A percentile compares a stretch with the other conserved stretches of the same genome.
Evolutionary conservation across 1,140 invertebrate genomes (phyloP).

Genomic region (Cotesia vestalis): DNA sequence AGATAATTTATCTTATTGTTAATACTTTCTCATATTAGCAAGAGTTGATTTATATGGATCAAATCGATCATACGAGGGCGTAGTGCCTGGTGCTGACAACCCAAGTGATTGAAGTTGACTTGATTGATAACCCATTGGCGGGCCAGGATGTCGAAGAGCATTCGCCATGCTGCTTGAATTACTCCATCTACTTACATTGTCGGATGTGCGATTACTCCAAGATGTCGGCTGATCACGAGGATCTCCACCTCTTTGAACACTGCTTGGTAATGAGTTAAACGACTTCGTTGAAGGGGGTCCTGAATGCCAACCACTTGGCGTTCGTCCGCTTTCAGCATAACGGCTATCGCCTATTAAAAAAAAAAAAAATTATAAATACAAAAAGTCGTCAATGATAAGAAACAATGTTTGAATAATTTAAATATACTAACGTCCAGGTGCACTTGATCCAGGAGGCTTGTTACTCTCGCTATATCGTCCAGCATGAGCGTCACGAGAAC

Average conservation of each 20-base stretch:
- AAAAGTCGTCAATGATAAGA: not conserved
- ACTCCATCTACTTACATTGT: constrained; percentile 62
- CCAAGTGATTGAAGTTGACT: constrained; percentile 59
- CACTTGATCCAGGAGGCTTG: constrained; percentile 56
- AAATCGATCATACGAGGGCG: constrained; percentile 60
- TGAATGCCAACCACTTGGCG: constrained; percentile 61
- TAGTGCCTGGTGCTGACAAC: constrained; percentile 57
- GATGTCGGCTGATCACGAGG: constrained; percentile 58
- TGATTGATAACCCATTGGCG: constrained; percentile 59
- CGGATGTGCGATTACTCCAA: constrained; percentile 61
- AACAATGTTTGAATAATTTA: not conserved
- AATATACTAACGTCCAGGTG: constrained; percentile 55
- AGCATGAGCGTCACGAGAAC: constrained; percentile 57
- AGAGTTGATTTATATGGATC: constrained; percentile 63
- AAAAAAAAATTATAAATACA: constrained; percentile 23
- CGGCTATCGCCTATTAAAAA: constrained; percentile 56
- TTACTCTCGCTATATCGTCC: constrained; percentile 58
- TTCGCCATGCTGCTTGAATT: constrained; percentile 61
- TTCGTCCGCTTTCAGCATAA: constrained; percentile 60
- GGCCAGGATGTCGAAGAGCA: constrained; percentile 59
- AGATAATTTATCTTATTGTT: constrained; percentile 32
- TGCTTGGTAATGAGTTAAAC: constrained; percentile 60
- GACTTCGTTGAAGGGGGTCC: constrained; percentile 61
- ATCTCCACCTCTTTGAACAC: constrained; percentile 49
- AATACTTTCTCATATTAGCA: constrained; percentile 62